phyloP scores from a whole-genome alignment of 2,797 vertebrate species.

The Uromys caudimaculatus region DNA sequence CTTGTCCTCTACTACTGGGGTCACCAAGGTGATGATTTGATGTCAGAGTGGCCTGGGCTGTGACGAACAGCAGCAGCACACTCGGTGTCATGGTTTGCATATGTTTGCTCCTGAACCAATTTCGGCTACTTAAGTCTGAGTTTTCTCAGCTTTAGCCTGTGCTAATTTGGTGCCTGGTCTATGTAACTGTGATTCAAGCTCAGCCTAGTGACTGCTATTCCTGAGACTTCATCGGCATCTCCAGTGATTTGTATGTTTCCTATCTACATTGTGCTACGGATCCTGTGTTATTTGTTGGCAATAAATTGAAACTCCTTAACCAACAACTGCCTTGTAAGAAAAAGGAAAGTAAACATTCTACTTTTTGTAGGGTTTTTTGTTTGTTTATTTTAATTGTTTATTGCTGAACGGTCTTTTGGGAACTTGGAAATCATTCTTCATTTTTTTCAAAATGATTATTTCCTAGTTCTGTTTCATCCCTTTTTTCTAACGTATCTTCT shows the following conservation, averaged over 20 bases:
- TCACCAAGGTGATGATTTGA: background rate
- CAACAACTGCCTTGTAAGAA: conserved; percentile 54
- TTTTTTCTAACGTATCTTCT: background rate
- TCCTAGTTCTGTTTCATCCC: background rate
- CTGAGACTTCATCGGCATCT: background rate
- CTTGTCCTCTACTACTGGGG: background rate
- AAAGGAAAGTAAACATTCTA: conserved; percentile 29
- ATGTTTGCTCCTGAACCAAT: background rate
- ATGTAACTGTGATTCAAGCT: background rate
- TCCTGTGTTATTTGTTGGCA: background rate
- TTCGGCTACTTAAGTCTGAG: background rate
- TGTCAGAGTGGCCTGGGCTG: background rate
- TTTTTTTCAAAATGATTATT: conserved; percentile 61
- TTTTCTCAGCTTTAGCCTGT: conserved; percentile 37
- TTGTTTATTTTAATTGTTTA: conserved; percentile 28
- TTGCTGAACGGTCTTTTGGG: conserved; percentile 42
- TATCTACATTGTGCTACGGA: background rate
- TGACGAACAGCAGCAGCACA: background rate
- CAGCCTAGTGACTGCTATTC: background rate
- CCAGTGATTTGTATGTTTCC: background rate
- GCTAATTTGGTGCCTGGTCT: background rate
- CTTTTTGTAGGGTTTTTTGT: background rate
- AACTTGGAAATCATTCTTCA: conserved; percentile 59
- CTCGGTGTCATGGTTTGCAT: background rate
- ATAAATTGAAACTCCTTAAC: conserved; percentile 51